A percentile compares a stretch with the other conserved stretches of the same genome.
These are phyloP conservation scores for Phengaris alcon DNA, from an alignment of 2,888 invertebrate species.

Conservation along the genomic window DNA sequence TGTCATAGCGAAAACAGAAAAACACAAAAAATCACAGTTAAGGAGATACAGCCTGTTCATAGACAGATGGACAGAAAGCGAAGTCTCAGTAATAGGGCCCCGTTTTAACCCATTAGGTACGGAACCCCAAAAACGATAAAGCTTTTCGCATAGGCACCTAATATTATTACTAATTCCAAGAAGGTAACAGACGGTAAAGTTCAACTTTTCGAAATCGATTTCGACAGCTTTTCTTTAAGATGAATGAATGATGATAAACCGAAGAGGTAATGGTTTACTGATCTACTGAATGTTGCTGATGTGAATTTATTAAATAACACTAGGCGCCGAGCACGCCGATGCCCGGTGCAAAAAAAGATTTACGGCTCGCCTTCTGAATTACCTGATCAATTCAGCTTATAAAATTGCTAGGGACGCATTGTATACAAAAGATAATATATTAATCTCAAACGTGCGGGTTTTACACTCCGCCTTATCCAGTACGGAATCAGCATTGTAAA, in stretches of 20 bases:
- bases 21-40: too few relatives aligned
- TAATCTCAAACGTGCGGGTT: slow-evolving; percentile 18
- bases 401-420: slow-evolving; percentile 11
- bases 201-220: neutral
- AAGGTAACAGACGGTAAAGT: too few relatives aligned
- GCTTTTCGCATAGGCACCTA: too few relatives aligned
- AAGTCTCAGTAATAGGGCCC: too few relatives aligned
- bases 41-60: too few relatives aligned
- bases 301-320: neutral
- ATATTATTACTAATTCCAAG: too few relatives aligned
- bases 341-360: neutral
- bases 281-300: neutral
- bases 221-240: neutral
- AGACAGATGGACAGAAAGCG: too few relatives aligned
- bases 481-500: slow-evolving; percentile 17
- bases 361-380: neutral
- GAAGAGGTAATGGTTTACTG: neutral
- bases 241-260: too few relatives aligned
- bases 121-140: too few relatives aligned
- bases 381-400: slow-evolving; percentile 4
- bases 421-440: slow-evolving; percentile 22
- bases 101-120: too few relatives aligned
- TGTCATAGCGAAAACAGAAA: too few relatives aligned
- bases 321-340: slow-evolving; percentile 6
- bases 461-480: slow-evolving; percentile 13